Percentiles rank a stretch among this genome's conserved stretches.
Evolutionary conservation across 2,888 invertebrate genomes (phyloP).

Genomic region (Philaethria dido): DNA sequence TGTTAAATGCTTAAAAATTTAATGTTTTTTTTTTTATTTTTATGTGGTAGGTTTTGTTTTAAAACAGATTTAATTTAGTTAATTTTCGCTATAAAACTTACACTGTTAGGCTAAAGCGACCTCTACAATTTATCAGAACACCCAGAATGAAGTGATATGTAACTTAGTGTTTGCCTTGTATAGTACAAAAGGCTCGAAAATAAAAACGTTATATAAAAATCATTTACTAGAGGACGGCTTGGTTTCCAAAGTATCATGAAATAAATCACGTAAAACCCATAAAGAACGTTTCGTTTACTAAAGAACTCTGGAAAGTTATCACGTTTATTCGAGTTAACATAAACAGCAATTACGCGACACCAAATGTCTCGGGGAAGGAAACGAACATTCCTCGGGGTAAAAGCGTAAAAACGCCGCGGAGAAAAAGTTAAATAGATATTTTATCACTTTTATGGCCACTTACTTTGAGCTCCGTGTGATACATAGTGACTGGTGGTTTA

Average conservation of each 20-base stretch:
- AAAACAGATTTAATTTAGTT: too few species aligned
- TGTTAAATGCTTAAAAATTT: conserved; percentile 5
- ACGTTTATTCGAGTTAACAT: conserved; percentile 60
- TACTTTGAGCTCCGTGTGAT: conserved; percentile 71
- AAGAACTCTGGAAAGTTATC: conserved; percentile 42
- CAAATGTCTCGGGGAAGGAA: conserved; percentile 72
- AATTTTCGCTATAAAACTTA: too few species aligned
- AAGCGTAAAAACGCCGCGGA: conserved; percentile 58
- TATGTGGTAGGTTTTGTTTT: not conserved
- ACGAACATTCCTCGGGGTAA: conserved; percentile 59
- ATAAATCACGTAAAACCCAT: conserved; percentile 30
- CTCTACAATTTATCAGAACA: too few species aligned
- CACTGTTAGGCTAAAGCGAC: too few species aligned
- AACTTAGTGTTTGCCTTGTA: too few species aligned
- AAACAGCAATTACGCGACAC: conserved; percentile 76
- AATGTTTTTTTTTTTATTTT: not conserved
- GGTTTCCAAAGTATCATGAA: conserved; percentile 6
- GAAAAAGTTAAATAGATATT: conserved; percentile 80
- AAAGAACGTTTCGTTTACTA: conserved; percentile 35
- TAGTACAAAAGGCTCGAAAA: too few species aligned
- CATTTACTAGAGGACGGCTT: not conserved
- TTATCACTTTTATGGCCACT: conserved; percentile 80
- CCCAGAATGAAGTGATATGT: too few species aligned
- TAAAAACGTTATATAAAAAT: not conserved
- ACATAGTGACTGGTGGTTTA: conserved; percentile 52